Conservation (phyloP, 2,113 vertebrate genomes). For the Colaptes auratus region DNA sequence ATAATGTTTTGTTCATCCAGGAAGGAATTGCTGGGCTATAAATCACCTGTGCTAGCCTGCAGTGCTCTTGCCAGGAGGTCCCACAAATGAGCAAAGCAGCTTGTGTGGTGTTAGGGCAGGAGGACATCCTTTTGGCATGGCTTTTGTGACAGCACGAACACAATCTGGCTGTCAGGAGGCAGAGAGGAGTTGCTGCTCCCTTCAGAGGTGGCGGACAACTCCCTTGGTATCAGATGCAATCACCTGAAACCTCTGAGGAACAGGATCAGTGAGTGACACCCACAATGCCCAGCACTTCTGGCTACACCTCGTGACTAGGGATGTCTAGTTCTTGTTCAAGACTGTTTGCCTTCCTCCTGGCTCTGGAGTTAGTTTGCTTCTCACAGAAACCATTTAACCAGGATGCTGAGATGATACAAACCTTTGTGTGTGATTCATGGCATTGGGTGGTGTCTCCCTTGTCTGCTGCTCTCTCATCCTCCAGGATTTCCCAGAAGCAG, state of each 20-base stretch:
- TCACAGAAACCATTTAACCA: neutral
- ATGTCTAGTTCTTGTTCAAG: neutral
- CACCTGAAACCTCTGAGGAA: neutral
- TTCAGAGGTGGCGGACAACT: fast-evolving
- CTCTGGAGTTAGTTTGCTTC: neutral
- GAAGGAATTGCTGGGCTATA: slow-evolving; percentile 39
- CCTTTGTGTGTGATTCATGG: fast-evolving
- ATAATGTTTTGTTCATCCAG: neutral
- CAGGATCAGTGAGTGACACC: fast-evolving
- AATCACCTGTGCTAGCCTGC: slow-evolving; percentile 5
- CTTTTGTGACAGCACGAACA: neutral
- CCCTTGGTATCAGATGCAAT: fast-evolving
- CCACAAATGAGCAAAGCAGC: neutral
- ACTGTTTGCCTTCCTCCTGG: fast-evolving
- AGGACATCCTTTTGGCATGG: neutral
- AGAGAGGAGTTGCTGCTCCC: neutral
- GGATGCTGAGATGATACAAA: neutral
- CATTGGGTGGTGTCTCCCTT: fast-evolving
- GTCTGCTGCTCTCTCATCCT: neutral
- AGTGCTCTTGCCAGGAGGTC: neutral
- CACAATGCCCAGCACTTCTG: neutral
- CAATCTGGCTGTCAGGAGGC: neutral
- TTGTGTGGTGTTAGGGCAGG: neutral
- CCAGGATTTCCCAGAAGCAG: neutral
- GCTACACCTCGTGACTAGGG: fast-evolving